phyloP scores from a whole-genome alignment of 2,888 invertebrate genomes.

The Megastigmus dorsalis region DNA sequence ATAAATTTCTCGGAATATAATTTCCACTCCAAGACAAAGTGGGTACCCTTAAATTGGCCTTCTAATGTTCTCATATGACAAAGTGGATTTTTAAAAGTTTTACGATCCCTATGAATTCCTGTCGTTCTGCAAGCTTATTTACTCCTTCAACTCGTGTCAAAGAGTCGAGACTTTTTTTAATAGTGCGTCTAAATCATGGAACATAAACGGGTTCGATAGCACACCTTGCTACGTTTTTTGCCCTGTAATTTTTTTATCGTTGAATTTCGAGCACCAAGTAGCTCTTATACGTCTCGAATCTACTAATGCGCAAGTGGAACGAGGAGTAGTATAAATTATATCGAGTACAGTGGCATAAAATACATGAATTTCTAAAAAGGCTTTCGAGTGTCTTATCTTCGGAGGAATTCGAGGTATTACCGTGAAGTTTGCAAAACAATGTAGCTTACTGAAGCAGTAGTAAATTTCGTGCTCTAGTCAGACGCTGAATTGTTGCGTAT shows the following conservation, averaged over 20 bases:
- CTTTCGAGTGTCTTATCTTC: background rate
- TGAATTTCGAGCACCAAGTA: too few species aligned
- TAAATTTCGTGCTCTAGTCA: slow-evolving; percentile 2
- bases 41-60: background rate
- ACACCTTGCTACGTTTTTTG: too few species aligned
- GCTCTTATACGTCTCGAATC: too few species aligned
- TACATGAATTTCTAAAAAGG: background rate
- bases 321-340: background rate
- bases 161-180: too few species aligned
- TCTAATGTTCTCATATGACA: background rate
- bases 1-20: slow-evolving; percentile 13
- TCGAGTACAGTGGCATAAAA: too few species aligned
- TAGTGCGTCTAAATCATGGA: too few species aligned
- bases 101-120: too few species aligned
- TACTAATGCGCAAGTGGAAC: background rate
- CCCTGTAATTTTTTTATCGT: background rate
- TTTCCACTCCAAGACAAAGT: background rate
- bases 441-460: too few species aligned
- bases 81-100: background rate
- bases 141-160: too few species aligned
- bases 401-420: background rate
- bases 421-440: slow-evolving; percentile 1
- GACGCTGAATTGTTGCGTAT: background rate
- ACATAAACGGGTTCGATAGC: too few species aligned
- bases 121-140: too few species aligned